phyloP scores from a whole-genome alignment of 2,113 vertebrate genomes.

The Myotis yumanensis region DNA sequence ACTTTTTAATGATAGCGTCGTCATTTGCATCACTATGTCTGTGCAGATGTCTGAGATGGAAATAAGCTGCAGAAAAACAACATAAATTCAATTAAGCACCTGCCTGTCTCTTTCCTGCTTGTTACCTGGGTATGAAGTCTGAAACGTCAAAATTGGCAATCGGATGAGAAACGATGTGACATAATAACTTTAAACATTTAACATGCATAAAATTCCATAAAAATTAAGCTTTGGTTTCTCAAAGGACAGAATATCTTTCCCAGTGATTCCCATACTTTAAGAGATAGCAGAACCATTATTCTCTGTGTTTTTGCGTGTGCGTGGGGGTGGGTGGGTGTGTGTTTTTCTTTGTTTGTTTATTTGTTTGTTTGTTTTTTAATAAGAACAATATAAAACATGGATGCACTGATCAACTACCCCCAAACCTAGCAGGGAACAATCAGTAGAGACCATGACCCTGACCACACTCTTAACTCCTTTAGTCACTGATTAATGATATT shows the following conservation, averaged over 20 bases:
- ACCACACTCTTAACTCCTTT: neutral
- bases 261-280: neutral
- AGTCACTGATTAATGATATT: neutral
- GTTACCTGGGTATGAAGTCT: neutral
- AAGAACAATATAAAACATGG: neutral
- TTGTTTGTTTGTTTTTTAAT: neutral
- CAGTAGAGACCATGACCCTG: neutral
- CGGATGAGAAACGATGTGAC: neutral
- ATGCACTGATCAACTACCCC: neutral
- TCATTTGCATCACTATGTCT: neutral
- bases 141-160: neutral
- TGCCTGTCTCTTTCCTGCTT: neutral
- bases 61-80: neutral
- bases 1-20: neutral
- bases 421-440: neutral
- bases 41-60: neutral
- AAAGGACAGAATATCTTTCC: neutral
- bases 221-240: neutral
- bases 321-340: too few relatives aligned
- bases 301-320: neutral
- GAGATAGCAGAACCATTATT: neutral
- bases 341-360: too few relatives aligned
- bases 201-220: neutral
- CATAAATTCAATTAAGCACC: neutral
- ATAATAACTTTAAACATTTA: neutral